Base-by-base conservation (phyloP, 2,888 invertebrate species). In the Leptopilina syphax region DNA sequence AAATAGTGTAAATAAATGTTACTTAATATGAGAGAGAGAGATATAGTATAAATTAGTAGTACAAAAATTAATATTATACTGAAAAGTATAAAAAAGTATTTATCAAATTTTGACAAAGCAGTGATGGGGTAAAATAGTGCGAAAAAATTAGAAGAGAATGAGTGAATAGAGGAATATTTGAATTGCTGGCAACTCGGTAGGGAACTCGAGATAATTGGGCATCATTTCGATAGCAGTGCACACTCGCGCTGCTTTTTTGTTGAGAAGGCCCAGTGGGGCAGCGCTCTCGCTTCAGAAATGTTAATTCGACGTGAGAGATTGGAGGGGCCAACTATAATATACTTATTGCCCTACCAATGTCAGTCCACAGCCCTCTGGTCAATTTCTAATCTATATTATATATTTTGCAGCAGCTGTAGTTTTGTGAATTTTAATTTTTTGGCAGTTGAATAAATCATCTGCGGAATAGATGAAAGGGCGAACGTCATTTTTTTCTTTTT, bases 191-290 rank as follows among this genome's bases (percentile, higher is more conserved):
- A 82, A 84, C 80, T 81, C 79, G 80, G 76, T 81, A 76, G 79
- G 80, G 83, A 79, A 79, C 77, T 80, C 76, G 47, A 84, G 79
- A 82, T 87, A 87, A 86, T 84, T 85, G 83, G 82, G 81, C 85
- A 82, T 84, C 80, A 73, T 78, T 84, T 78, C 77, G 82, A 82
- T 47, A 82, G 76, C 85, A 81, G 84, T 85, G 84, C 77, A n/a
- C 47, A 47, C 47, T 9, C 47, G 9, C 47, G 9, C 73, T 65
- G 81, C 65, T 76, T 60, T 65, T 34, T 34, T 34, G 27, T 34
- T 34, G 34, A 34, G 34, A 4, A 57, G 76, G 76, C 57, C 77
- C 63, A 66, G 27, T 50, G 60, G 78, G 68, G 76, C 65, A 18
- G 18, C 18, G 18, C 18, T 18, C 18, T 18, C 18, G 18, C 77